Conservation (phyloP, 2,797 vertebrate genomes). For the Hyperoplus lanceolatus region DNA sequence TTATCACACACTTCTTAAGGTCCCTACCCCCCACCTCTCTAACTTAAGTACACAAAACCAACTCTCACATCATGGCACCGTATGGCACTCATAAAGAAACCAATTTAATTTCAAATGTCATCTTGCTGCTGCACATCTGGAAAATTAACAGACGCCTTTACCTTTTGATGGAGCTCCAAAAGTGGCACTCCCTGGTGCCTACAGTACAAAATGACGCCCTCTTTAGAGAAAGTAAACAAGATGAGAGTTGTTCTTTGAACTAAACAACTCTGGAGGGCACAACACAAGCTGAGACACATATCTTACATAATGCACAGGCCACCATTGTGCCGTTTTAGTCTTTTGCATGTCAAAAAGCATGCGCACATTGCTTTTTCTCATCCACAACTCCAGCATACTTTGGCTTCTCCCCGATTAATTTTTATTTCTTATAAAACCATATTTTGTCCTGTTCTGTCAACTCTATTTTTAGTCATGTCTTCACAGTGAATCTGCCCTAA, state of each 20-base stretch:
- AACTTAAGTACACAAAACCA: not conserved
- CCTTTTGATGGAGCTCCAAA: conserved; percentile 8
- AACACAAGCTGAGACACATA: conserved; percentile 60
- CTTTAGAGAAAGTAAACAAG: conserved; percentile 6
- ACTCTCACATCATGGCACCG: conserved; percentile 7
- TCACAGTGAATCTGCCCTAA: conserved; percentile 65
- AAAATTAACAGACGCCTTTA: conserved; percentile 22
- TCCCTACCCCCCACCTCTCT: not conserved
- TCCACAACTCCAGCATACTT: conserved; percentile 43
- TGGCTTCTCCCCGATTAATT: conserved; percentile 31
- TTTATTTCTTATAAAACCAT: not conserved
- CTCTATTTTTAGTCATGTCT: conserved; percentile 59
- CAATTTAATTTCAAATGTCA: conserved; percentile 1
- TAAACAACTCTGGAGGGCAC: conserved; percentile 39
- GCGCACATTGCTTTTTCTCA: conserved; percentile 14
- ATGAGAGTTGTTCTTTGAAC: conserved; percentile 46
- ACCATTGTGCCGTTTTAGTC: conserved; percentile 44
- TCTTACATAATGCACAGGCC: conserved; percentile 63
- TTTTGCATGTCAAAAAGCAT: conserved; percentile 37
- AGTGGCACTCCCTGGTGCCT: conserved; percentile 58
- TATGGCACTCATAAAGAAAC: conserved; percentile 14
- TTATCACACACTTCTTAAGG: not conserved
- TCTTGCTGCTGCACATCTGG: conserved; percentile 52
- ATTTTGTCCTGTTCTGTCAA: conserved; percentile 24
- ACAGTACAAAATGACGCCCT: conserved; percentile 8